Percentiles rank a stretch among this genome's conserved stretches.
phyloP scores from a whole-genome alignment of 2,888 invertebrate genomes.

The Tiliacea aurago region DNA sequence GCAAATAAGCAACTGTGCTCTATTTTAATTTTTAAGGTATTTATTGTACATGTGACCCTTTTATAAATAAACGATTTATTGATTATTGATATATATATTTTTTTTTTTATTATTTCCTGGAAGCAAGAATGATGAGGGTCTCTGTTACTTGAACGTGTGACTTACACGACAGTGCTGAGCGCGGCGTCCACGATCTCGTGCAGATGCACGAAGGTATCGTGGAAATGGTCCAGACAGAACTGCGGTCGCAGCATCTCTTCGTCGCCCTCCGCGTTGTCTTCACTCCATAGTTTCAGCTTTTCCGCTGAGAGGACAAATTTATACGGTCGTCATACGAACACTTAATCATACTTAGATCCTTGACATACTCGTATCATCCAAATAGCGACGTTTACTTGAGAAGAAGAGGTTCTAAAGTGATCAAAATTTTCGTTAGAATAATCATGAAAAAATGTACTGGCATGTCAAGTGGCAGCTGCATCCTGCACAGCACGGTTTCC shows the following conservation, averaged over 20 bases:
- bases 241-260: slow-evolving; percentile 61
- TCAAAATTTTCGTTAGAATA: background rate
- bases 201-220: slow-evolving; percentile 66
- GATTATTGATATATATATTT: too few relatives aligned
- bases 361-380: background rate
- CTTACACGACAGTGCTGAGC: slow-evolving; percentile 70
- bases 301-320: slow-evolving; percentile 64
- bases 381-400: background rate
- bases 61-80: too few relatives aligned
- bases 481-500: too few relatives aligned
- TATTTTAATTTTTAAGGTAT: too few relatives aligned
- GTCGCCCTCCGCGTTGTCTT: slow-evolving; percentile 56
- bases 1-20: too few relatives aligned
- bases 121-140: too few relatives aligned
- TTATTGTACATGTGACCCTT: too few relatives aligned
- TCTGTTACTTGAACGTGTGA: background rate
- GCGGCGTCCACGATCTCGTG: slow-evolving; percentile 71
- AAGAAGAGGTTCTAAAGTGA: background rate
- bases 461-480: too few relatives aligned
- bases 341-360: background rate
- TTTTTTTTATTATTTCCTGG: too few relatives aligned
- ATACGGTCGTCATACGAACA: background rate
- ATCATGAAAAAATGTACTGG: too few relatives aligned
- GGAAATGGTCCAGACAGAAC: slow-evolving; percentile 66
- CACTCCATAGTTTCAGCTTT: slow-evolving; percentile 68